A percentile compares a stretch with the other conserved stretches of the same genome.
Conservation (phyloP, 2,888 invertebrate genomes). For the Aradus depressus region DNA sequence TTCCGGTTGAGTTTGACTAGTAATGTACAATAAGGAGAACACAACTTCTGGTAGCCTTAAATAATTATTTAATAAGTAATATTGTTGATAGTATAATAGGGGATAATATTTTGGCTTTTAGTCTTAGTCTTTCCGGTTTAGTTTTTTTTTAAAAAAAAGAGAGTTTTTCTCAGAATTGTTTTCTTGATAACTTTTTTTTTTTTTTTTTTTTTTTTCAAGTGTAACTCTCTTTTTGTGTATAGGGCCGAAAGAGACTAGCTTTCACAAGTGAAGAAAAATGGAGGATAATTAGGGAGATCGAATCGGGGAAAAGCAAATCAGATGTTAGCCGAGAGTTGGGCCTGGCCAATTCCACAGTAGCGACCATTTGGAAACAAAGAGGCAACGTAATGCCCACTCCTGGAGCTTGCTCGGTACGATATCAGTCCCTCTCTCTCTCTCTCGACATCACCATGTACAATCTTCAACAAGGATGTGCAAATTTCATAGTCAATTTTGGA, state of each 20-base stretch:
- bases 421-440: no score
- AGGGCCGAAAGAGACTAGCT: conserved; percentile 49
- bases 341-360: conserved; percentile 46
- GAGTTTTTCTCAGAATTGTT: no score
- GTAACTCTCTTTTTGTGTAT: conserved; percentile 30
- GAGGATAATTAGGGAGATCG: conserved; percentile 48
- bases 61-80: no score
- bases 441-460: no score
- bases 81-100: no score
- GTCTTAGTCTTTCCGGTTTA: no score
- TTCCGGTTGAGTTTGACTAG: no score
- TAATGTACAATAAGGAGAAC: no score
- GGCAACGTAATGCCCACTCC: conserved; percentile 36
- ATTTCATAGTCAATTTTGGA: not conserved
- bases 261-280: conserved; percentile 50
- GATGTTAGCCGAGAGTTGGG: conserved; percentile 46
- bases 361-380: conserved; percentile 48
- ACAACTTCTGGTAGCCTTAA: no score
- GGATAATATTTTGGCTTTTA: no score
- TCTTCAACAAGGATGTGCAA: conserved; percentile 15
- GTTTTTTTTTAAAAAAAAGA: no score
- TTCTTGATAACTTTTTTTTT: not conserved
- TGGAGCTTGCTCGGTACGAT: conserved; percentile 29
- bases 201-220: not conserved
- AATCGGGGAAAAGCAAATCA: conserved; percentile 47